These are phyloP conservation scores for Apis florea DNA, from an alignment of 1,140 invertebrate species.

Conservation along the genomic window DNA sequence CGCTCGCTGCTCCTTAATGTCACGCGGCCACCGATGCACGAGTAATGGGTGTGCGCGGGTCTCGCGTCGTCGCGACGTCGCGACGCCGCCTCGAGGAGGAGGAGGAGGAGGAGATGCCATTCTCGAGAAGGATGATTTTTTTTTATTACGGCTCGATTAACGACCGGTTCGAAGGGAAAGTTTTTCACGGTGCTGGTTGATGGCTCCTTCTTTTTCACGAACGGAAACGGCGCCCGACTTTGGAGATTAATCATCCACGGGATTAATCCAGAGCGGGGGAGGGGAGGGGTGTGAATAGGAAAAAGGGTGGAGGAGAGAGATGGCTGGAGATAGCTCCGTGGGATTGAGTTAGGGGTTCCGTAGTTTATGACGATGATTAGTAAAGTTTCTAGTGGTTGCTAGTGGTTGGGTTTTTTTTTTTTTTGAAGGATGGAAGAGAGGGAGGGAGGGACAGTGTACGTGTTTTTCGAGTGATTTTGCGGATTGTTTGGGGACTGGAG, in stretches of 20 bases:
- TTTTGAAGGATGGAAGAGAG: too few relatives aligned
- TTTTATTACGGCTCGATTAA: slow-evolving; percentile 46
- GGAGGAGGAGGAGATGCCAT: too few relatives aligned
- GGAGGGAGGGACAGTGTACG: neutral
- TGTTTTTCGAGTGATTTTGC: too few relatives aligned
- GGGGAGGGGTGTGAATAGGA: neutral
- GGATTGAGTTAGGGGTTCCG: neutral
- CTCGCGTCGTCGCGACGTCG: neutral
- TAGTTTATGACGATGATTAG: slow-evolving; percentile 1
- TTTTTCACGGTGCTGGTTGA: neutral
- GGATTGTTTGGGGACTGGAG: too few relatives aligned
- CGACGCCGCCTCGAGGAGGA: neutral
- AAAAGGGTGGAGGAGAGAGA: neutral
- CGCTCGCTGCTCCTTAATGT: slow-evolving; percentile 58
- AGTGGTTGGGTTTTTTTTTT: neutral
- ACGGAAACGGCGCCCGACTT: neutral
- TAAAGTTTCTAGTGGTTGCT: neutral
- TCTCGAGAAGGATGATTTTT: slow-evolving; percentile 40
- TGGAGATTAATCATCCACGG: slow-evolving; percentile 13
- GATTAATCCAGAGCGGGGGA: neutral
- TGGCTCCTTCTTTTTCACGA: neutral
- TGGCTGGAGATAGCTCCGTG: neutral
- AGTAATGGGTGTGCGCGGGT: slow-evolving; percentile 28
- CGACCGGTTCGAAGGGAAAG: neutral
- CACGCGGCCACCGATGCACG: slow-evolving; percentile 45